These are phyloP conservation scores for Oxytorus armatus DNA, from an alignment of 2,888 invertebrate species.

Conservation along the genomic window DNA sequence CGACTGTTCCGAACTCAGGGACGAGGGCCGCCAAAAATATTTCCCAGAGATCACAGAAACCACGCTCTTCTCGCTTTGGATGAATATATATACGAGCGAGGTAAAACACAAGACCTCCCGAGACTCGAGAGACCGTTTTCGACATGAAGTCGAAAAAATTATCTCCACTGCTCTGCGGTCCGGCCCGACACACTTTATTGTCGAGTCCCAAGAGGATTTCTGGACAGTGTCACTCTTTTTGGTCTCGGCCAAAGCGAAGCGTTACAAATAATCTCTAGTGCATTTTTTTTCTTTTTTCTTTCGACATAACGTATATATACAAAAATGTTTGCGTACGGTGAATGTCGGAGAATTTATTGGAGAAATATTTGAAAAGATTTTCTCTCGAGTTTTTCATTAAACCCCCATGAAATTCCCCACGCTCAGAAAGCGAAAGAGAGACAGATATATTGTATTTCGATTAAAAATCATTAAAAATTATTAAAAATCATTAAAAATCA, in stretches of 20 bases:
- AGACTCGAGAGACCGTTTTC: conserved; percentile 71
- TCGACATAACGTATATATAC: background rate
- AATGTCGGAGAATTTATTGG: conserved; percentile 3
- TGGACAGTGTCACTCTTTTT: conserved; percentile 79
- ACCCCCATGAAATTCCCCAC: too few relatives aligned
- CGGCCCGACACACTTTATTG: conserved; percentile 39
- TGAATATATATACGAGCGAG: background rate
- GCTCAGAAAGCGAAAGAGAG: background rate
- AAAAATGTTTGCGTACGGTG: background rate
- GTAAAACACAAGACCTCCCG: conserved; percentile 57
- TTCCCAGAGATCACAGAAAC: conserved; percentile 71
- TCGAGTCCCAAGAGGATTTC: conserved; percentile 57
- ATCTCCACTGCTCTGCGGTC: conserved; percentile 73
- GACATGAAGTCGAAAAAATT: conserved; percentile 78
- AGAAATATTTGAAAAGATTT: background rate
- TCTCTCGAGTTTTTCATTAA: background rate
- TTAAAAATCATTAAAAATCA: background rate
- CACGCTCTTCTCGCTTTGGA: conserved; percentile 9
- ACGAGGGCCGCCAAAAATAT: conserved; percentile 70
- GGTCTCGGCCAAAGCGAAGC: conserved; percentile 69
- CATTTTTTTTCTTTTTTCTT: too few relatives aligned
- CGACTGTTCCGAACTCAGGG: conserved; percentile 45
- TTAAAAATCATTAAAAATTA: background rate
- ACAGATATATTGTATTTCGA: background rate
- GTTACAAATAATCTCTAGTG: conserved; percentile 36